Conservation (phyloP, 2,797 vertebrate species). For the Sebastes steindachneri region DNA sequence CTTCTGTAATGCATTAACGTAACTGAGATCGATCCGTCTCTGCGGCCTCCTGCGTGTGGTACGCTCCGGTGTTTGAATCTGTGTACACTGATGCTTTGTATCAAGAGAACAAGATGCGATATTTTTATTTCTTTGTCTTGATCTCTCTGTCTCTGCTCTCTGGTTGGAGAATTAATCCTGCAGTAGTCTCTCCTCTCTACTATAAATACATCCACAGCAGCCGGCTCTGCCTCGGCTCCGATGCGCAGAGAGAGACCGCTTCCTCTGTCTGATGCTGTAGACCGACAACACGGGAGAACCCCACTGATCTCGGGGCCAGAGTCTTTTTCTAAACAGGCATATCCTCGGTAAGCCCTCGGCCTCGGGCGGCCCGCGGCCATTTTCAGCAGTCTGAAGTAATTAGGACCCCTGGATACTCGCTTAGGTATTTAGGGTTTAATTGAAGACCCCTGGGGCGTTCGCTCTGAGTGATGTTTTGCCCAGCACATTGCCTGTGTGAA, state of each 20-base stretch:
- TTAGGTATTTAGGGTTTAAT: constrained; percentile 77
- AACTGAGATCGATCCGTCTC: constrained; percentile 63
- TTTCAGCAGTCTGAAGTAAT: constrained; percentile 73
- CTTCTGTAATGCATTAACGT: constrained; percentile 66
- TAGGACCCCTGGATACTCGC: constrained; percentile 69
- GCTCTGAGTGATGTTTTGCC: constrained; percentile 70
- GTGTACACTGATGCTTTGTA: constrained; percentile 1
- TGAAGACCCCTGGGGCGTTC: constrained; percentile 62
- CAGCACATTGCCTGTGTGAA: constrained; percentile 65
- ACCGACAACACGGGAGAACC: constrained; percentile 46
- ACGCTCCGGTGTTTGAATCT: not conserved
- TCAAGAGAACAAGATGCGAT: constrained; percentile 26
- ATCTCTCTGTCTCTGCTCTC: constrained; percentile 30
- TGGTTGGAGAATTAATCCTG: constrained; percentile 52
- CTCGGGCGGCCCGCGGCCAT: constrained; percentile 51
- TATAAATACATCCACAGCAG: constrained; percentile 63
- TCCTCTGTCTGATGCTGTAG: constrained; percentile 48
- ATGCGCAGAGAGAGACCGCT: constrained; percentile 31
- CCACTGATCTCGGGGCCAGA: constrained; percentile 56
- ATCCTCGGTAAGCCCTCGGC: constrained; percentile 53
- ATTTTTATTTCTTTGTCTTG: constrained; percentile 52
- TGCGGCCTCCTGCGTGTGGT: not conserved
- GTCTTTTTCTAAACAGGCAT: constrained; percentile 67
- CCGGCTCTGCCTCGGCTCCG: constrained; percentile 29
- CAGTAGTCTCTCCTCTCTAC: constrained; percentile 49